phyloP scores from a whole-genome alignment of 2,797 vertebrate genomes.

The Lepilemur ruficaudatus region DNA sequence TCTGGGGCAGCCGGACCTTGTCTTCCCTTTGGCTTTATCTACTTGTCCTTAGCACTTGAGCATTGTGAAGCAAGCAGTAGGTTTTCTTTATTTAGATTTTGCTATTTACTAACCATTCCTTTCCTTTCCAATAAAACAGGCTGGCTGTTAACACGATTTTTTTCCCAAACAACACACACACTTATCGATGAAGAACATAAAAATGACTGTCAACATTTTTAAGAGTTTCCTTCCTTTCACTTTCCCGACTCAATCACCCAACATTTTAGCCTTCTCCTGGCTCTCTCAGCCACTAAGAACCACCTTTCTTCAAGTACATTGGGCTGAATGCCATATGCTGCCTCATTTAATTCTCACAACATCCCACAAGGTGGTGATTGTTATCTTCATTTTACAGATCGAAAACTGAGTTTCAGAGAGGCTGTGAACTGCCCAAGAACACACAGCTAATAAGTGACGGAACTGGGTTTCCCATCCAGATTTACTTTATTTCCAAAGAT shows the following conservation, averaged over 20 bases:
- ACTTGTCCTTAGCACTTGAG: background rate
- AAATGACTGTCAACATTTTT: background rate
- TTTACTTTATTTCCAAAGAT: conserved; percentile 8
- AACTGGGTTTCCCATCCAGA: background rate
- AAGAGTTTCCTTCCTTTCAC: background rate
- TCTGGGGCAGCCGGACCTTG: background rate
- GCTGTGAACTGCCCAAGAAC: background rate
- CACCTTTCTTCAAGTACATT: background rate
- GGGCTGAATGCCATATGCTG: background rate
- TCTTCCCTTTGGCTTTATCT: background rate
- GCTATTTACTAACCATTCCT: background rate
- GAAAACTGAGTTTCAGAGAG: background rate
- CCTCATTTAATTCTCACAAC: background rate
- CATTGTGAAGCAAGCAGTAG: background rate
- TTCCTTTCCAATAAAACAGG: background rate
- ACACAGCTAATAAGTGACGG: background rate
- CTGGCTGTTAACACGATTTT: background rate
- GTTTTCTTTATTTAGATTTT: background rate
- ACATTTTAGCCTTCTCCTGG: background rate
- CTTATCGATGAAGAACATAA: background rate
- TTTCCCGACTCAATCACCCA: background rate
- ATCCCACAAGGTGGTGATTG: background rate
- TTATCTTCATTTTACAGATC: background rate
- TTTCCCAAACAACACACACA: background rate
- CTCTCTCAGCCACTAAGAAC: background rate